These are phyloP conservation scores for Gasterosteus nipponicus DNA, from an alignment of 2,113 vertebrate genomes.

Conservation along the genomic window DNA sequence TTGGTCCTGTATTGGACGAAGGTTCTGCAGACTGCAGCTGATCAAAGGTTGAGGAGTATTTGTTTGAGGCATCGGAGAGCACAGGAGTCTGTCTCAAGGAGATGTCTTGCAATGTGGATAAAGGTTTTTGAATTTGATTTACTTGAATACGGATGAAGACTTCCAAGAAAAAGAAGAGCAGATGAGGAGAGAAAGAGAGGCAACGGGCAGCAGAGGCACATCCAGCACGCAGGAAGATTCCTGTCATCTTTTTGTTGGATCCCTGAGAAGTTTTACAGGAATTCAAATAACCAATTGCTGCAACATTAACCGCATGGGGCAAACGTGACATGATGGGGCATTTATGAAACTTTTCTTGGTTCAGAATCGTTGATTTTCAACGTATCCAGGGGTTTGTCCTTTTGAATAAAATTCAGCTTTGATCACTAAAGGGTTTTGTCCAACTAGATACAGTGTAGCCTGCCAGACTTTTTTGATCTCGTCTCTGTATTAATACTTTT, in stretches of 20 bases:
- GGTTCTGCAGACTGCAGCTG: too few species aligned
- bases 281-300: background rate
- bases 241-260: background rate
- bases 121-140: background rate
- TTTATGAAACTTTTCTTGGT: background rate
- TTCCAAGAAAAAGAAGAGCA: background rate
- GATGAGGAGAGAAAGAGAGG: background rate
- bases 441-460: background rate
- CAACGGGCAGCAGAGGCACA: background rate
- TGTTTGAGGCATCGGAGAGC: background rate
- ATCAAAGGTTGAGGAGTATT: background rate
- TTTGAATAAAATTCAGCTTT: background rate
- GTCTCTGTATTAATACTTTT: background rate
- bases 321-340: background rate
- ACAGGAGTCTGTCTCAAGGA: background rate
- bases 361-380: background rate
- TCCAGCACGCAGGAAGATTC: background rate
- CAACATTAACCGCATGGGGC: background rate
- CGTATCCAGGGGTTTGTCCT: background rate
- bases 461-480: background rate
- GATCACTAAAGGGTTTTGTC: background rate
- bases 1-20: background rate
- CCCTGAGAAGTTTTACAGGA: background rate
- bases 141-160: background rate
- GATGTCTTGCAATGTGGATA: background rate